These are phyloP conservation scores for Teleogryllus oceanicus DNA, from an alignment of 2,888 invertebrate genomes.

Conservation along the genomic window DNA sequence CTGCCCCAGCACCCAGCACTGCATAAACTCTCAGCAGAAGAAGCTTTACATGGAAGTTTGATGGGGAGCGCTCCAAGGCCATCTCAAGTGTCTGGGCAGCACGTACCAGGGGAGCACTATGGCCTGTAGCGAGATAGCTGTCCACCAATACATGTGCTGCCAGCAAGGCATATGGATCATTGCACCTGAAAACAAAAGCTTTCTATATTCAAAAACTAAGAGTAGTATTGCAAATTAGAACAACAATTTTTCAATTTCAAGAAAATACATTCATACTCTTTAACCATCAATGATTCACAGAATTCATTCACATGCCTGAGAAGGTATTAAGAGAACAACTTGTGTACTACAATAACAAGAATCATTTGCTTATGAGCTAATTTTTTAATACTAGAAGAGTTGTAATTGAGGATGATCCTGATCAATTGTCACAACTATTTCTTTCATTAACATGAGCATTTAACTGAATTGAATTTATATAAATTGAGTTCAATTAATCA, in stretches of 20 bases:
- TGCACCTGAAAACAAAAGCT: conserved; percentile 44
- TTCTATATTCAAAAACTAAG: conserved; percentile 38
- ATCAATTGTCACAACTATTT: background rate
- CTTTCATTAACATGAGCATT: background rate
- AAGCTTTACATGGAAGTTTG: conserved; percentile 86
- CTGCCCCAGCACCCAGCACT: conserved; percentile 65
- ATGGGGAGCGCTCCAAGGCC: conserved; percentile 71
- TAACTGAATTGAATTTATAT: background rate
- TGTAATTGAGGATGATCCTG: no score
- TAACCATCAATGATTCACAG: background rate
- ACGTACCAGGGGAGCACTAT: conserved; percentile 51
- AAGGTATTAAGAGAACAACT: no score
- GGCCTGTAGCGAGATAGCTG: conserved; percentile 52
- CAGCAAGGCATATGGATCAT: conserved; percentile 75
- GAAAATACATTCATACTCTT: background rate
- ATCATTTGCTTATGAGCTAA: background rate
- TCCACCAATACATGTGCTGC: conserved; percentile 68
- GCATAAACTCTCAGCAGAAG: conserved; percentile 79
- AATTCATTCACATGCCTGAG: no score
- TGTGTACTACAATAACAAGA: background rate
- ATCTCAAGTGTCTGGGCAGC: conserved; percentile 69
- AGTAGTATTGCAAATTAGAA: background rate
- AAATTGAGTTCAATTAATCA: no score
- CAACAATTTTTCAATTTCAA: background rate
- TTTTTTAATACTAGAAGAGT: background rate